Base-by-base conservation (phyloP, 1,140 invertebrate genomes). In the Calycopis cecrops region DNA sequence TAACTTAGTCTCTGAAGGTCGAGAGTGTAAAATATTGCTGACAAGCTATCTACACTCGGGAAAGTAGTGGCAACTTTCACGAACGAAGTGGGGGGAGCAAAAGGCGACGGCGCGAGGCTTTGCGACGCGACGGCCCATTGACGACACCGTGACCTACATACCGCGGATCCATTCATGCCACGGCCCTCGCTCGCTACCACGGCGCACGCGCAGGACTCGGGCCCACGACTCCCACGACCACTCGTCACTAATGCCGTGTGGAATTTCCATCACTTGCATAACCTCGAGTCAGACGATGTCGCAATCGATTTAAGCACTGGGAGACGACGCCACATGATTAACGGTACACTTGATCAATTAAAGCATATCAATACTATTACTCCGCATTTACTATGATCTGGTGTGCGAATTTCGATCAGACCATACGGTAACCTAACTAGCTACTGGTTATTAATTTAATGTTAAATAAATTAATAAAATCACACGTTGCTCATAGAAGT, bases 61-160 rank as follows among this genome's bases (percentile, higher is more conserved):
- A 86, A 86, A 86, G 83, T 85, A 78, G 79, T 71, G 72, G 74
- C 74, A 81, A 86, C 83, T 86, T 86, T 86, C 83, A 82, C 83
- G 69, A 78, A 78, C 78, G 76, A 74, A 77, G 77, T 9, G 40
- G 14, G 14, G 40, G 21, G 77, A 71, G 71, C 75, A 68, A 72
- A 71, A 73, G 77, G 70, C 73, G 69, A 74, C 66, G 65, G 73
- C 66, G 77, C 72, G 79, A 76, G 80, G 80, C 75, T 69, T 67
- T 69, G 73, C 65, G 76, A 63, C 69, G 74, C 71, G 77, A 62
- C 71, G 71, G 75, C 74, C 74, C 83, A 86, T 86, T 85, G 83
- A 85, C 76, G 83, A 85, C 81, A 84, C 79, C 78, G 78, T 82
- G 79, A 80, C 83, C 83, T 57, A 87, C 75, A 83, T 87, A 80